A percentile compares a stretch with the other conserved stretches of the same genome.
Conservation (phyloP, 2,113 vertebrate species). For the Athene noctua region DNA sequence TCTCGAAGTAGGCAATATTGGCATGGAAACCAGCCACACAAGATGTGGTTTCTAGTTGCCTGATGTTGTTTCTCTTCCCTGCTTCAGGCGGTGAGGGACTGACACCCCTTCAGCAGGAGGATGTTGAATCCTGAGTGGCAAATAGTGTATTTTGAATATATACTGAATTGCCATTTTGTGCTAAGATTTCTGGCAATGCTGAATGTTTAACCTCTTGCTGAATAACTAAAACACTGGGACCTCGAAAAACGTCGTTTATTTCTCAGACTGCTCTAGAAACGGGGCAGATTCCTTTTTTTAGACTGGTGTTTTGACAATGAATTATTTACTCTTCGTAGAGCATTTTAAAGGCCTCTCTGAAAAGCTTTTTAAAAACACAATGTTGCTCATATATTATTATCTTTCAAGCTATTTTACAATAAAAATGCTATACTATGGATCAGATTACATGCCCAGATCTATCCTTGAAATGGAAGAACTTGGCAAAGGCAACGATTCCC, state of each 20-base stretch:
- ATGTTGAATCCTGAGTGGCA: neutral
- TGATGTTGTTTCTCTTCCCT: neutral
- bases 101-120: neutral
- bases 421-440: neutral
- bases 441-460: neutral
- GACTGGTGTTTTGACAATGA: neutral
- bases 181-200: neutral
- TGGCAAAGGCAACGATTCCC: neutral
- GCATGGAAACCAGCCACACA: neutral
- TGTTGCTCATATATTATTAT: neutral
- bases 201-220: neutral
- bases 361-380: neutral
- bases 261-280: neutral
- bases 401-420: neutral
- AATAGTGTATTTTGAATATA: neutral
- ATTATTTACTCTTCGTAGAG: neutral
- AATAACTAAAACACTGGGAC: neutral
- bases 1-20: neutral
- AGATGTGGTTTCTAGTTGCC: neutral
- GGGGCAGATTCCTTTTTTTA: neutral
- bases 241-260: neutral
- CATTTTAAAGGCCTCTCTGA: neutral
- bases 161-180: neutral
- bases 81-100: neutral
- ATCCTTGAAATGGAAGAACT: neutral